Evolutionary conservation across 1,140 invertebrate species (phyloP).

Genomic region (Drosophila rhopaloa): DNA sequence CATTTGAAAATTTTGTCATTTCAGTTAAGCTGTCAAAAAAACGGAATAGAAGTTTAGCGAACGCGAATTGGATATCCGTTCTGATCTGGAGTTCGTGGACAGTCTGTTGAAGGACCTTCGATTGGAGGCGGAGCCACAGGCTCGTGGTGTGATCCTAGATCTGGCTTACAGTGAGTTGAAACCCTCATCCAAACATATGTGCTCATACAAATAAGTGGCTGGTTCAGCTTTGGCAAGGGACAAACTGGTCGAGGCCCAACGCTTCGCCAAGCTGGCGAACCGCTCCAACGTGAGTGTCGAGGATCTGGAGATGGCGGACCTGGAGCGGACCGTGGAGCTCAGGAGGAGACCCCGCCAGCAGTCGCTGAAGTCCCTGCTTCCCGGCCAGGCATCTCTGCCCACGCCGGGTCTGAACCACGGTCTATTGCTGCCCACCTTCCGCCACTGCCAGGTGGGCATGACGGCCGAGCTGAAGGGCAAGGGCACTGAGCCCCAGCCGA

Average conservation of each 20-base stretch:
- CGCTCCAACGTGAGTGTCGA: conserved; percentile 7
- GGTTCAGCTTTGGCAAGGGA: conserved; percentile 16
- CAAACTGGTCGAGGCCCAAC: conserved; percentile 5
- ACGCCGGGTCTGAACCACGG: background rate
- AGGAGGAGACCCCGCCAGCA: background rate
- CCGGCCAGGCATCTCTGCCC: background rate
- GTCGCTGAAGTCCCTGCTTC: background rate
- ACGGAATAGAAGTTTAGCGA: background rate
- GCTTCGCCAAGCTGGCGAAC: conserved; percentile 8
- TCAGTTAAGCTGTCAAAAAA: background rate
- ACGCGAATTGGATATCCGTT: background rate
- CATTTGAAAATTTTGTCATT: too few relatives aligned
- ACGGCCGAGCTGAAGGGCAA: background rate
- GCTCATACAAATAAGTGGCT: background rate
- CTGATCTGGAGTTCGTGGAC: conserved; percentile 1
- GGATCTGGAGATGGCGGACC: conserved; percentile 3
- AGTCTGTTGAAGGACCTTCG: background rate
- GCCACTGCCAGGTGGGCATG: conserved; percentile 21
- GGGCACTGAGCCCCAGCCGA: background rate
- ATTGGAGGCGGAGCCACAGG: background rate
- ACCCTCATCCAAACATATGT: too few relatives aligned
- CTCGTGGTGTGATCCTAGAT: conserved; percentile 9
- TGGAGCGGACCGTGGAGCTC: conserved; percentile 3
- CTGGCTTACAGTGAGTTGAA: conserved; percentile 18
- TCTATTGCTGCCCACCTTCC: conserved; percentile 18